These are phyloP conservation scores for Torymus aiolomorphi DNA, from an alignment of 2,888 invertebrate genomes.

Conservation along the genomic window DNA sequence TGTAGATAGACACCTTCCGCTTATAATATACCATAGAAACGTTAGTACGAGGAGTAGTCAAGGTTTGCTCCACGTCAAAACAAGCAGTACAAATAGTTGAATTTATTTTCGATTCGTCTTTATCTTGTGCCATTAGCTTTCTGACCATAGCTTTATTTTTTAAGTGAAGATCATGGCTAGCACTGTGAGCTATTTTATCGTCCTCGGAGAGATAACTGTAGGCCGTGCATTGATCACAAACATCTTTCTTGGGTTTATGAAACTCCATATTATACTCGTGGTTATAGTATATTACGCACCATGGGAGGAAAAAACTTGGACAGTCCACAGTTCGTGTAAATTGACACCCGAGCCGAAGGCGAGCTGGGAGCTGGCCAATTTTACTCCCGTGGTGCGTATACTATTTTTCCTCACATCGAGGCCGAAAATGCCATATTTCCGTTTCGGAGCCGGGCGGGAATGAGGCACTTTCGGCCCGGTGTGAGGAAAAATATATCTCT, in stretches of 20 bases:
- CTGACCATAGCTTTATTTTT: neutral
- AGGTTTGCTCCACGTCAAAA: conserved; percentile 6
- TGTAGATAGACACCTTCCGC: neutral
- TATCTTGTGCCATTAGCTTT: neutral
- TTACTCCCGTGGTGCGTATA: no score
- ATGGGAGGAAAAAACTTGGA: no score
- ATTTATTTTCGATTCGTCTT: conserved; percentile 1
- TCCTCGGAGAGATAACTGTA: neutral
- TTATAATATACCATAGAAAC: conserved; percentile 2
- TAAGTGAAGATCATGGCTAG: neutral
- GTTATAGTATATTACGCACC: no score
- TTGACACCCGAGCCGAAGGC: no score
- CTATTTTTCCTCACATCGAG: no score
- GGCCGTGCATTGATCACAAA: conserved; percentile 41
- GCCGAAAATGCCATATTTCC: no score
- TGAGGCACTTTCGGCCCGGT: no score
- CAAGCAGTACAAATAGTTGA: neutral
- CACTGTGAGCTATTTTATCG: neutral
- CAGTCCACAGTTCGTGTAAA: no score
- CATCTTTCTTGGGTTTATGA: conserved; percentile 48
- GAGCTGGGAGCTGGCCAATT: no score
- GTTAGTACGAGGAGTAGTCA: conserved; percentile 3
- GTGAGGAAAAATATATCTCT: no score
- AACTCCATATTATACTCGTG: conserved; percentile 50
- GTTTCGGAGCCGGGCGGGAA: no score